Evolutionary conservation across 2,113 vertebrate genomes (phyloP).

Genomic region (Cheirogaleus medius): DNA sequence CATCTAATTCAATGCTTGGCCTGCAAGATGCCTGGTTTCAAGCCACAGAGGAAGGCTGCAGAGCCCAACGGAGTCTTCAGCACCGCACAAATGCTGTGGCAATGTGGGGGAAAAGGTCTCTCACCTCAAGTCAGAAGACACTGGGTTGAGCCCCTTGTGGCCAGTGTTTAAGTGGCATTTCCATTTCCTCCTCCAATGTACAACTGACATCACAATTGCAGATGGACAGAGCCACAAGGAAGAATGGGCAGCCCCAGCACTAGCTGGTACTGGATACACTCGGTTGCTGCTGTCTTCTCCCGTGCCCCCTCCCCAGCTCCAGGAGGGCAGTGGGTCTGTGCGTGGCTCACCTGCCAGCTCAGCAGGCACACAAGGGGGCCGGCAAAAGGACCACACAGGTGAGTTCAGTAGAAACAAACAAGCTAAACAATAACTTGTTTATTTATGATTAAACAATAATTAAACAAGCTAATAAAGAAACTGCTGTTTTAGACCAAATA

Average conservation of each 20-base stretch:
- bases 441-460: no score
- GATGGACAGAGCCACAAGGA: fast-evolving
- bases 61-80: neutral
- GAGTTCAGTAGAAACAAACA: neutral
- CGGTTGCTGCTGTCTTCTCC: neutral
- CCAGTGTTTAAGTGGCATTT: no score
- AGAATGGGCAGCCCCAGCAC: no score
- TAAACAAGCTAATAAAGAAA: neutral
- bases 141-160: no score
- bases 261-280: fast-evolving
- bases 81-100: fast-evolving
- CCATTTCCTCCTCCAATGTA: neutral
- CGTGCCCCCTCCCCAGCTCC: no score
- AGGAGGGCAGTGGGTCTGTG: neutral
- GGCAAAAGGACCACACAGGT: no score
- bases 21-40: neutral
- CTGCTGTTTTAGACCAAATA: neutral
- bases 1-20: neutral
- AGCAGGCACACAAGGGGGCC: neutral
- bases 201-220: neutral
- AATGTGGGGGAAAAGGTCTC: fast-evolving
- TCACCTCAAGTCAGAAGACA: neutral
- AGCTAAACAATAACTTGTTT: neutral
- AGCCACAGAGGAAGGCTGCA: fast-evolving
- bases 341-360: neutral